Conservation (phyloP, 1,140 invertebrate genomes). For the Microplitis mediator region DNA sequence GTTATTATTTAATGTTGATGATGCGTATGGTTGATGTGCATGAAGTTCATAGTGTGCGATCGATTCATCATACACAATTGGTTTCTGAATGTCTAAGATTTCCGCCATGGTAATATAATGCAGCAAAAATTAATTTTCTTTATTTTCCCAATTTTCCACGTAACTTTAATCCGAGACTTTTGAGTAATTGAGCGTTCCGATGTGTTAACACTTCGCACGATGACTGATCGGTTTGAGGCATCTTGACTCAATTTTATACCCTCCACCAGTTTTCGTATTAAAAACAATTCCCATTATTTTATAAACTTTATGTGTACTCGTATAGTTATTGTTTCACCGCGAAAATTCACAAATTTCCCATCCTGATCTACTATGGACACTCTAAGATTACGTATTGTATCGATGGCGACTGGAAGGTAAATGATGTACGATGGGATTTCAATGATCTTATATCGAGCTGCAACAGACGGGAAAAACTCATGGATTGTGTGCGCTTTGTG, state of each 20-base stretch:
- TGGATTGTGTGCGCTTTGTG: too few species aligned
- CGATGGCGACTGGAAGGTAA: not conserved
- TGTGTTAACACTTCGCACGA: not conserved
- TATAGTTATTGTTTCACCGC: not conserved
- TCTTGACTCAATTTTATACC: not conserved
- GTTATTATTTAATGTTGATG: not conserved
- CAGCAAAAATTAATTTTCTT: not conserved
- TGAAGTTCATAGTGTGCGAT: slow-evolving; percentile 43
- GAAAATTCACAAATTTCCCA: not conserved
- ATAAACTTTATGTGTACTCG: not conserved
- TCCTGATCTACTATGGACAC: not conserved
- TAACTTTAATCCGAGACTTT: not conserved
- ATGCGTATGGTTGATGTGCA: not conserved
- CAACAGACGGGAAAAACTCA: not conserved
- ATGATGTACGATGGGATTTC: not conserved
- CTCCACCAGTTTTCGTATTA: not conserved
- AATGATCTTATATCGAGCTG: not conserved
- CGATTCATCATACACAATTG: slow-evolving; percentile 37
- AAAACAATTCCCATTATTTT: not conserved
- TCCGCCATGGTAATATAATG: not conserved
- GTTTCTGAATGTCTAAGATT: slow-evolving; percentile 31
- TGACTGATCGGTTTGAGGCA: not conserved
- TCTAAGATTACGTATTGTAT: not conserved
- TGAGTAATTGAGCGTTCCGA: not conserved
- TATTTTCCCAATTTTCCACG: not conserved